Evolutionary conservation across 2,113 vertebrate species (phyloP).

Genomic region (Callionymus lyra): DNA sequence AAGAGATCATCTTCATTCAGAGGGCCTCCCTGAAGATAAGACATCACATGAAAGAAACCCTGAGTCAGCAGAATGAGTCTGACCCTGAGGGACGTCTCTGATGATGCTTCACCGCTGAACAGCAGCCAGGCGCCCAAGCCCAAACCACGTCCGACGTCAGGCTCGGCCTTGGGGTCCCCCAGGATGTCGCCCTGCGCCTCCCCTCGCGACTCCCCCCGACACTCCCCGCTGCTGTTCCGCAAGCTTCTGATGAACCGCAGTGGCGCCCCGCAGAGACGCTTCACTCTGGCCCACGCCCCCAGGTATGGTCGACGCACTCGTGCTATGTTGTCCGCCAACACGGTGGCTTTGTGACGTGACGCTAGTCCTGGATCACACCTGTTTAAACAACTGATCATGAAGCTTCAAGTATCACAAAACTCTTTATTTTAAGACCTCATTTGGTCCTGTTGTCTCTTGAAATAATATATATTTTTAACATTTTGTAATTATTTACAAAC

Average conservation of each 20-base stretch:
- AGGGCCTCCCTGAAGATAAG: slow-evolving; percentile 27
- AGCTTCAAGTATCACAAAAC: too few relatives aligned
- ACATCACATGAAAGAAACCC: slow-evolving; percentile 6
- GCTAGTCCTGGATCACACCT: too few relatives aligned
- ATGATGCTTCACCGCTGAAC: slow-evolving; percentile 24
- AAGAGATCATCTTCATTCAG: slow-evolving; percentile 10
- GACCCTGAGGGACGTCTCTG: slow-evolving; percentile 8
- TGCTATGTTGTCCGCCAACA: too few relatives aligned
- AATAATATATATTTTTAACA: too few relatives aligned
- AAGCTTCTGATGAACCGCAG: slow-evolving; percentile 77
- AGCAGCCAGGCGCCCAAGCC: slow-evolving; percentile 34
- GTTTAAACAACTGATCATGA: too few relatives aligned
- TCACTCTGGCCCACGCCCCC: slow-evolving; percentile 83
- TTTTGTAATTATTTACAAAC: too few relatives aligned
- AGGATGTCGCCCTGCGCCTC: slow-evolving; percentile 64
- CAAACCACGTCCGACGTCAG: slow-evolving; percentile 38
- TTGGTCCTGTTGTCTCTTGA: too few relatives aligned
- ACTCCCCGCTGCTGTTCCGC: slow-evolving; percentile 74
- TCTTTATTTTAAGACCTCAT: too few relatives aligned
- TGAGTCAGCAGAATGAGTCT: slow-evolving; percentile 39
- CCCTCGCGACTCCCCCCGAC: slow-evolving; percentile 57
- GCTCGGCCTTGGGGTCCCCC: slow-evolving; percentile 61
- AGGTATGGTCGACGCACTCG: slow-evolving; percentile 81
- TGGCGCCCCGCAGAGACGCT: slow-evolving; percentile 77
- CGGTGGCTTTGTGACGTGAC: too few relatives aligned